A percentile compares a stretch with the other conserved stretches of the same genome.
phyloP scores from a whole-genome alignment of 2,113 vertebrate species.

The Oreamnos americanus region DNA sequence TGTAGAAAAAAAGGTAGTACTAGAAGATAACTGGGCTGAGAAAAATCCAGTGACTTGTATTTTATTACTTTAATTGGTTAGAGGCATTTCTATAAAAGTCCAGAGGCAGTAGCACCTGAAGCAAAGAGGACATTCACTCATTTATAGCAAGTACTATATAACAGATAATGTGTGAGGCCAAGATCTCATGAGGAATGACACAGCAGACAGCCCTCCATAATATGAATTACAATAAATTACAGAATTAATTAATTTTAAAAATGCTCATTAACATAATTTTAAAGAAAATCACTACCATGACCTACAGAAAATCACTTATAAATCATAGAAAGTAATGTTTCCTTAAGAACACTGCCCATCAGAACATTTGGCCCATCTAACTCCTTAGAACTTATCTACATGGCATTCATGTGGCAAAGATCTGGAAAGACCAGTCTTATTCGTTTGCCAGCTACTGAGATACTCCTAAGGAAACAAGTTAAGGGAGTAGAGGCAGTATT shows the following conservation, averaged over 20 bases:
- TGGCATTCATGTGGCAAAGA: background rate
- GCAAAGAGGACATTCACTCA: background rate
- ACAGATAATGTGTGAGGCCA: background rate
- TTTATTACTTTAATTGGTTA: conserved; percentile 20
- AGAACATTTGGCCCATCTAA: background rate
- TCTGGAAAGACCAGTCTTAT: background rate
- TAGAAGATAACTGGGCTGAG: background rate
- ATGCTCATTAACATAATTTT: conserved; percentile 11
- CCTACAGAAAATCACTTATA: background rate
- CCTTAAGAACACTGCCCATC: background rate
- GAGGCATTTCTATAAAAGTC: background rate
- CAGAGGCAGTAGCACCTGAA: background rate
- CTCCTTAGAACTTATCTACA: background rate
- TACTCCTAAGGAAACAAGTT: background rate
- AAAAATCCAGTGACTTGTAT: background rate
- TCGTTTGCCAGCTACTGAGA: background rate
- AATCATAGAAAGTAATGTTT: background rate
- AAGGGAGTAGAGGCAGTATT: background rate
- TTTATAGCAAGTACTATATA: background rate
- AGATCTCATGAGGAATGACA: background rate
- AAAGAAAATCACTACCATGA: conserved; percentile 1
- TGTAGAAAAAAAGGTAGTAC: background rate
- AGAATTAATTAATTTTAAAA: background rate
- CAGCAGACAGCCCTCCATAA: background rate
- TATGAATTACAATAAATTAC: background rate